A percentile compares a stretch with the other conserved stretches of the same genome.
phyloP scores from a whole-genome alignment of 2,888 invertebrate species.

The Lacanobia oleracea region DNA sequence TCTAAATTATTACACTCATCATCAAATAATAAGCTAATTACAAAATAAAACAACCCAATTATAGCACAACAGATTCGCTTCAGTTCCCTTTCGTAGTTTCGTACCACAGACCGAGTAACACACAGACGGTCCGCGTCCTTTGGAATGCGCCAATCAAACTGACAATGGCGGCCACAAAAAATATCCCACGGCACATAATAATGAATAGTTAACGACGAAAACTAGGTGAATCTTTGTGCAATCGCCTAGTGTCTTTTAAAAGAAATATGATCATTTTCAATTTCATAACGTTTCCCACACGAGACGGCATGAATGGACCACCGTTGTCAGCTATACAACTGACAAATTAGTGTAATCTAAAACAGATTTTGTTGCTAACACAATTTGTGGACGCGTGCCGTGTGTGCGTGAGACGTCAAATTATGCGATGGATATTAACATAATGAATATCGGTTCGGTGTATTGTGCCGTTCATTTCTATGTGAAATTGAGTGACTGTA shows the following conservation, averaged over 20 bases:
- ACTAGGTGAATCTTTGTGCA: conserved; percentile 91
- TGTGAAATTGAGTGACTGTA: conserved; percentile 62
- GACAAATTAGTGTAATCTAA: conserved; percentile 90
- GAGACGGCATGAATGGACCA: conserved; percentile 82
- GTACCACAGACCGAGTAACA: conserved; percentile 61
- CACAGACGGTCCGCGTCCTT: conserved; percentile 76
- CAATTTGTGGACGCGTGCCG: conserved; percentile 76
- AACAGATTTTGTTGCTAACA: conserved; percentile 83
- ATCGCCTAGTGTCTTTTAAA: conserved; percentile 88
- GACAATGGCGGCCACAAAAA: conserved; percentile 87
- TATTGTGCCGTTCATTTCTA: conserved; percentile 59
- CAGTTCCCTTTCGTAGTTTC: conserved; percentile 32
- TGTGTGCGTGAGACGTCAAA: conserved; percentile 77
- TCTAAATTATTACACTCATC: conserved; percentile 25
- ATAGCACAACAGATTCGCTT: conserved; percentile 40
- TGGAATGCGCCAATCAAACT: conserved; percentile 87
- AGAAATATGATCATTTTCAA: conserved; percentile 91
- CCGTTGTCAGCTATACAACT: conserved; percentile 73
- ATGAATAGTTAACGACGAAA: conserved; percentile 90
- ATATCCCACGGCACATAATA: conserved; percentile 89
- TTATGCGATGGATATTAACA: conserved; percentile 75
- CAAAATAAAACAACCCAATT: conserved; percentile 46
- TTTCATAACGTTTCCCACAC: conserved; percentile 90
- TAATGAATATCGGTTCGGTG: conserved; percentile 73
- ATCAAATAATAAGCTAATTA: conserved; percentile 56